Evolutionary conservation across 2,113 vertebrate genomes (phyloP).

Genomic region (Microcebus griseorufus): DNA sequence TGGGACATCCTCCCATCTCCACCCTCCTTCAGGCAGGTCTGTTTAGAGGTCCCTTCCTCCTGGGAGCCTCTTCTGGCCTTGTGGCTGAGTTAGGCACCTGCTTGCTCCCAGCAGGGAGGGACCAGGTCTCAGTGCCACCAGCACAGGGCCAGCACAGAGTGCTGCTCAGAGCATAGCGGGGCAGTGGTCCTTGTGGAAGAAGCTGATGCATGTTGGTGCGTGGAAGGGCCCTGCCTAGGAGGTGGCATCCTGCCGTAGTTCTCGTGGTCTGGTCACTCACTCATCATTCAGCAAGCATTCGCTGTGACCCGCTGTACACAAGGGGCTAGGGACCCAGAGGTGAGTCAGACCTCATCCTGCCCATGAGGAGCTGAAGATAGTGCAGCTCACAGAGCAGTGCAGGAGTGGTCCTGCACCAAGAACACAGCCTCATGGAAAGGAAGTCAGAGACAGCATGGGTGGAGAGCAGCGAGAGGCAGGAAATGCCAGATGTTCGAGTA

Average conservation of each 20-base stretch:
- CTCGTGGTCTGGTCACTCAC: too few relatives aligned
- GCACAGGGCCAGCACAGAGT: background rate
- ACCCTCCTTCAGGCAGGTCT: background rate
- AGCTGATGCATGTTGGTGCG: background rate
- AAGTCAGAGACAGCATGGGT: background rate
- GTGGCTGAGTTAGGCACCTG: background rate
- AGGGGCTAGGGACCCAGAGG: background rate
- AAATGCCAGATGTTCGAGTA: background rate
- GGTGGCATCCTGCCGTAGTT: background rate
- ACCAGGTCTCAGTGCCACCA: background rate
- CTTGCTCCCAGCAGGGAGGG: background rate
- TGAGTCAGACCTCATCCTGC: background rate
- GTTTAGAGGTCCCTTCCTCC: background rate
- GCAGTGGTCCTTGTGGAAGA: background rate
- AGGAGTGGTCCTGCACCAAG: too few relatives aligned
- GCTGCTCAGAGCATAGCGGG: background rate
- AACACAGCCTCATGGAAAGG: background rate
- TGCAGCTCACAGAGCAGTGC: background rate
- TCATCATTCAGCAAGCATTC: rapidly evolving
- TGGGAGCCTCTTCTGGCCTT: background rate
- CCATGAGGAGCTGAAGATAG: background rate
- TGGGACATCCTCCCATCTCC: background rate
- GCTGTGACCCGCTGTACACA: background rate
- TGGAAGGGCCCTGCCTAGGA: background rate
- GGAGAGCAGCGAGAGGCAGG: background rate